Conservation (phyloP, 2,797 vertebrate genomes). For the Xyrichtys novacula region DNA sequence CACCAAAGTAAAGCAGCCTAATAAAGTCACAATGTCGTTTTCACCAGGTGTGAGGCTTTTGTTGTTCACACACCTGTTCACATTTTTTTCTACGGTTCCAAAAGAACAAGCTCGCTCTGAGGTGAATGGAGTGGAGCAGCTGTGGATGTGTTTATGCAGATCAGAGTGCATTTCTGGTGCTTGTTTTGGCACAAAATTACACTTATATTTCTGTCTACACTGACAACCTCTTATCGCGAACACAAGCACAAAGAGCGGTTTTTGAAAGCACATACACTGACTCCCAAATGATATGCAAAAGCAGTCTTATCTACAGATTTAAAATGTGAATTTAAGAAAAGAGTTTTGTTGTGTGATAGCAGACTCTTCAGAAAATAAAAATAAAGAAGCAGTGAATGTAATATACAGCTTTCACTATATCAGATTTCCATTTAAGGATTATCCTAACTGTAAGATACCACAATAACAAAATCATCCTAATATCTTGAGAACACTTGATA, state of each 20-base stretch:
- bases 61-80: slow-evolving; percentile 16
- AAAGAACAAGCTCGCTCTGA: neutral
- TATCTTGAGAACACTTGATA: too few species aligned
- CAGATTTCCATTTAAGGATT: too few species aligned
- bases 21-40: slow-evolving; percentile 12
- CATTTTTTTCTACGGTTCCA: slow-evolving; percentile 8
- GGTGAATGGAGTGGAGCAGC: slow-evolving; percentile 38
- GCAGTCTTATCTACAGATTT: neutral
- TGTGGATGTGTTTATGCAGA: slow-evolving; percentile 45
- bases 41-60: slow-evolving; percentile 30
- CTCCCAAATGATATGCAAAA: slow-evolving; percentile 3
- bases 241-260: slow-evolving; percentile 20
- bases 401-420: too few species aligned
- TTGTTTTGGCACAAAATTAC: slow-evolving; percentile 31
- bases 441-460: too few species aligned
- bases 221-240: slow-evolving; percentile 35
- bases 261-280: slow-evolving; percentile 8
- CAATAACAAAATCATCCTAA: too few species aligned
- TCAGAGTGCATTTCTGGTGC: slow-evolving; percentile 12
- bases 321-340: neutral
- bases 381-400: too few species aligned
- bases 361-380: too few species aligned
- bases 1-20: neutral
- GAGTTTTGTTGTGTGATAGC: too few species aligned
- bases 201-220: slow-evolving; percentile 17